Evolutionary conservation across 2,888 invertebrate species (phyloP).

Genomic region (Limulus polyphemus): DNA sequence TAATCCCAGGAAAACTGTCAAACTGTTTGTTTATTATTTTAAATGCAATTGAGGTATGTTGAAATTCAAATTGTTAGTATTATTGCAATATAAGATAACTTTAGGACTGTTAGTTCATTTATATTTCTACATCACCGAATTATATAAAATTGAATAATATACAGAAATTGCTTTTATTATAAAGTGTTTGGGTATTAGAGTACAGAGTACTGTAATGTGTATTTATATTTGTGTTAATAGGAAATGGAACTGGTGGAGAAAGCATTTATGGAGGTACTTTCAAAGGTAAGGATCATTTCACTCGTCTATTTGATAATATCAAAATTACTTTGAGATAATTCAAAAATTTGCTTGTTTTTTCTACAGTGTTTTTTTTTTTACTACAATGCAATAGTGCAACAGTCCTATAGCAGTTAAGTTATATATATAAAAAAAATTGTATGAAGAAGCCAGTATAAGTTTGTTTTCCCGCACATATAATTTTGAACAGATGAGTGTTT

Average conservation of each 20-base stretch:
- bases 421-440: not conserved
- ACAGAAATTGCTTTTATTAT: too few species aligned
- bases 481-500: slow-evolving; percentile 77
- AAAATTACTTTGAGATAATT: not conserved
- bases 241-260: slow-evolving; percentile 96
- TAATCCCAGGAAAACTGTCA: not conserved
- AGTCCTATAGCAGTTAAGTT: not conserved
- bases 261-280: slow-evolving; percentile 95
- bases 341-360: too few species aligned
- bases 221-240: slow-evolving; percentile 41
- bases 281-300: slow-evolving; percentile 52
- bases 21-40: not conserved
- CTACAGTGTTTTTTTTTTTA: too few species aligned
- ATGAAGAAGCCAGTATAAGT: not conserved
- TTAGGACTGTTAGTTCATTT: too few species aligned
- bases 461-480: slow-evolving; percentile 3
- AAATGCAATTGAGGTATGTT: slow-evolving; percentile 23
- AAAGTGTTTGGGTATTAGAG: too few species aligned
- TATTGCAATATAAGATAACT: too few species aligned
- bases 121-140: too few species aligned
- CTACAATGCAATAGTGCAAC: too few species aligned
- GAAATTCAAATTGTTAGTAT: too few species aligned
- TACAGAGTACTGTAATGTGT: too few species aligned
- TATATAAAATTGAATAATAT: too few species aligned
- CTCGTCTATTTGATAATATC: not conserved